phyloP scores from a whole-genome alignment of 1,140 invertebrate species.

The Drosophila tsacasi region DNA sequence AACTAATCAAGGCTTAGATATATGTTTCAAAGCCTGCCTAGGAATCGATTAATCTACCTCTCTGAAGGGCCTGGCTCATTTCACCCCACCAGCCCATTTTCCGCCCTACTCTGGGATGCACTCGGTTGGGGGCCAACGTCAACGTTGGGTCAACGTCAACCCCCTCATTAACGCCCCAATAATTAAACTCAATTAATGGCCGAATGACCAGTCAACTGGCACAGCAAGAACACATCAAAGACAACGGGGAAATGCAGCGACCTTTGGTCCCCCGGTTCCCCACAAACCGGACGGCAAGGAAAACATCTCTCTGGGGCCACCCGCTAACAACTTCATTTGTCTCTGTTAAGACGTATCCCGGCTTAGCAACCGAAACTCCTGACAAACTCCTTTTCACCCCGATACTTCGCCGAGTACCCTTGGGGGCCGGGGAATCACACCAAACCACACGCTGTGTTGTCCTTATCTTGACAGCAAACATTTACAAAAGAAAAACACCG shows the following conservation, averaged over 20 bases:
- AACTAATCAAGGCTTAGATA: constrained; percentile 38
- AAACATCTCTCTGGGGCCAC: constrained; percentile 30
- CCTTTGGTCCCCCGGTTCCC: constrained; percentile 11
- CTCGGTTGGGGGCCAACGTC: constrained; percentile 3
- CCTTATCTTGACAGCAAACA: constrained; percentile 83
- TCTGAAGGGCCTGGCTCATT: constrained; percentile 15
- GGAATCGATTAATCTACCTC: constrained; percentile 40
- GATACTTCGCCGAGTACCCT: constrained; percentile 2
- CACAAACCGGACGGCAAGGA: background rate
- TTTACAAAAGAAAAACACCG: constrained; percentile 73
- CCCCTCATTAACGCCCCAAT: constrained; percentile 59
- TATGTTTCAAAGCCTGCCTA: constrained; percentile 25
- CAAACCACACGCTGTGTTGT: constrained; percentile 75
- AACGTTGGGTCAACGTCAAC: constrained; percentile 7
- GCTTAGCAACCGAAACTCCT: constrained; percentile 54
- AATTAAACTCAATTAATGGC: constrained; percentile 80
- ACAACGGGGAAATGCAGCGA: constrained; percentile 53
- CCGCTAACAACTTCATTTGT: constrained; percentile 80
- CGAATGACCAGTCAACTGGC: constrained; percentile 67
- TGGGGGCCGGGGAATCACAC: constrained; percentile 28
- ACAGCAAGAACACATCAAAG: constrained; percentile 64
- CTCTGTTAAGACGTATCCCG: constrained; percentile 65
- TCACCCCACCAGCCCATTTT: constrained; percentile 24
- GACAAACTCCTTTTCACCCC: constrained; percentile 38
- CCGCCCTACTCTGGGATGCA: background rate